Evolutionary conservation across 2,888 invertebrate genomes (phyloP).

Genomic region (Drosophila algonquin): DNA sequence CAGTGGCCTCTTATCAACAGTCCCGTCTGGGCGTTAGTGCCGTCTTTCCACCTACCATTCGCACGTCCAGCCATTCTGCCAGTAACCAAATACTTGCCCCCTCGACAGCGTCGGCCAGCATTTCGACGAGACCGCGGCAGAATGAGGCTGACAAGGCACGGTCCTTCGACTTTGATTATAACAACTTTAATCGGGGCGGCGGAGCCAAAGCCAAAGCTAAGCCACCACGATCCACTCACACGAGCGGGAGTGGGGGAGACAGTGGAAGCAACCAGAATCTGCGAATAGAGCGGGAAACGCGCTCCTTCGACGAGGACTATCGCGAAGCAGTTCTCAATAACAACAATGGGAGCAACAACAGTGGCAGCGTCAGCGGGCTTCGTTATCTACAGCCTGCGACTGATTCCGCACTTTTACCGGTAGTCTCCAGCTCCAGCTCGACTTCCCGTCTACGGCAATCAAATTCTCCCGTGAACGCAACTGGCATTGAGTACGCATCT

Average conservation of each 20-base stretch:
- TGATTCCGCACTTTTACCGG: slow-evolving; percentile 13
- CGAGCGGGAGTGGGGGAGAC: slow-evolving; percentile 57
- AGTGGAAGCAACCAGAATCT: slow-evolving; percentile 75
- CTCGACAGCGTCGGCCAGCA: slow-evolving; percentile 39
- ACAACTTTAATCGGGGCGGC: slow-evolving; percentile 70
- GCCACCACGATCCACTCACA: slow-evolving; percentile 33
- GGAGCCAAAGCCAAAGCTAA: slow-evolving; percentile 2
- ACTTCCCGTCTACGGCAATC: slow-evolving; percentile 70
- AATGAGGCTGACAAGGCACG: slow-evolving; percentile 82
- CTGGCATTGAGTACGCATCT: slow-evolving; percentile 46
- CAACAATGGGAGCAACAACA: slow-evolving; percentile 56
- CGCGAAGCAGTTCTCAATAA: slow-evolving; percentile 77
- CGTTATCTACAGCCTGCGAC: slow-evolving; percentile 71
- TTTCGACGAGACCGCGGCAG: slow-evolving; percentile 57
- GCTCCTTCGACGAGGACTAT: slow-evolving; percentile 83
- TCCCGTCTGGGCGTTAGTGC: slow-evolving; percentile 49
- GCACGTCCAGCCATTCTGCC: slow-evolving; percentile 53
- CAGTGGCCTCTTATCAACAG: slow-evolving; percentile 48
- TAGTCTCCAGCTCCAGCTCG: slow-evolving; percentile 19
- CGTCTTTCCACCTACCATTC: slow-evolving; percentile 79
- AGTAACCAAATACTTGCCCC: slow-evolving; percentile 58
- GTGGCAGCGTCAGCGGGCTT: slow-evolving; percentile 42
- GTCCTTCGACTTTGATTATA: slow-evolving; percentile 83
- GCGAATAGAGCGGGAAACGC: slow-evolving; percentile 82
- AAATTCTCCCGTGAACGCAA: slow-evolving; percentile 68